Evolutionary conservation across 2,888 invertebrate species (phyloP).

Genomic region (Cactoblastis cactorum): DNA sequence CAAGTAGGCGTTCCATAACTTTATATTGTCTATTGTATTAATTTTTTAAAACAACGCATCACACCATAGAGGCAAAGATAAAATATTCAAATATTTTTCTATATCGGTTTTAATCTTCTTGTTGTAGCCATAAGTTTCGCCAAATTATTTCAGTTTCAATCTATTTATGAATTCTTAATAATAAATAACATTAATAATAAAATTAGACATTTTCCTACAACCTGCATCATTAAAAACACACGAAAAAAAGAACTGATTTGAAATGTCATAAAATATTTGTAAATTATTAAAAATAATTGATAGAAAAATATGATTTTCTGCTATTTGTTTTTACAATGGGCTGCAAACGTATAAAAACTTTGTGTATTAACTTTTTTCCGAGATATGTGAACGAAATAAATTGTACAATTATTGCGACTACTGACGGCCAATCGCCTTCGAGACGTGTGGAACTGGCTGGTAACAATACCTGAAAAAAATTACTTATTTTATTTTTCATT

Average conservation of each 20-base stretch:
- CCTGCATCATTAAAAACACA: constrained; percentile 32
- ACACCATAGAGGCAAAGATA: not conserved
- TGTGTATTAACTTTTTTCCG: constrained; percentile 9
- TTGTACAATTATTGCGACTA: constrained; percentile 55
- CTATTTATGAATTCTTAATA: constrained; percentile 41
- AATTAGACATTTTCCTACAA: constrained; percentile 24
- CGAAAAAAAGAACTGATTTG: constrained; percentile 28
- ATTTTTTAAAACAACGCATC: not conserved
- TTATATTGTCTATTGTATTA: not conserved
- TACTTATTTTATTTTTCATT: too few species aligned
- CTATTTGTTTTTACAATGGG: constrained; percentile 20
- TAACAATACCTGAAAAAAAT: constrained; percentile 49
- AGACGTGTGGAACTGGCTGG: constrained; percentile 41
- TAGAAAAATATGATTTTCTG: constrained; percentile 32
- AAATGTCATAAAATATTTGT: constrained; percentile 27
- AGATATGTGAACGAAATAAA: constrained; percentile 36
- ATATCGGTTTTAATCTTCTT: not conserved
- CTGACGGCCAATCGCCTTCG: constrained; percentile 34
- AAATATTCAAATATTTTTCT: not conserved
- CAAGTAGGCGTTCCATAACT: not conserved
- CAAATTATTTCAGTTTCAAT: constrained; percentile 34
- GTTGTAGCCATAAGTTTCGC: constrained; percentile 20
- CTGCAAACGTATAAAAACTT: constrained; percentile 1
- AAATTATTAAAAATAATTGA: constrained; percentile 39
- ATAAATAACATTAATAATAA: constrained; percentile 33